Evolutionary conservation across 2,113 vertebrate genomes (phyloP).

Genomic region (Ifrita kowaldi): DNA sequence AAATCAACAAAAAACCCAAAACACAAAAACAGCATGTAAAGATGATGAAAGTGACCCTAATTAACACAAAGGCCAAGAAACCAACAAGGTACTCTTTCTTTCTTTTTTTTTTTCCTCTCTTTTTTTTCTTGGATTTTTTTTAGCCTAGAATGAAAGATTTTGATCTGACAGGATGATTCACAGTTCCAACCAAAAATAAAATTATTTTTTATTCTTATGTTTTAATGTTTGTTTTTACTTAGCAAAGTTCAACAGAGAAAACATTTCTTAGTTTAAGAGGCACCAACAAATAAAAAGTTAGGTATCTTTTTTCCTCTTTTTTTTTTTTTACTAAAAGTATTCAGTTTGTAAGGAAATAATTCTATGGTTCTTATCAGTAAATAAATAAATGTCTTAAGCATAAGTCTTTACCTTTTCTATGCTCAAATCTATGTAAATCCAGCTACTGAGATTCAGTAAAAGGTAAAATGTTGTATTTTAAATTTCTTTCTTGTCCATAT

Average conservation of each 20-base stretch:
- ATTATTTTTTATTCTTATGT: background rate
- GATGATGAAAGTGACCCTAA: conserved; percentile 51
- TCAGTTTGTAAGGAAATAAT: background rate
- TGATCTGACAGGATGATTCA: background rate
- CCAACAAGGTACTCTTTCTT: background rate
- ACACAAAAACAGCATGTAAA: background rate
- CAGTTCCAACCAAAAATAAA: background rate
- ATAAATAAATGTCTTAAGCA: background rate
- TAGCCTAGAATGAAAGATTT: background rate
- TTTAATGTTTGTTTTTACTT: background rate
- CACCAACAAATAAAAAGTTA: background rate
- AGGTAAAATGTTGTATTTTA: background rate
- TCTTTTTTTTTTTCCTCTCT: rapidly evolving
- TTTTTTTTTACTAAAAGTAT: rapidly evolving
- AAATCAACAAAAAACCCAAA: background rate
- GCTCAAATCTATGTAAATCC: background rate
- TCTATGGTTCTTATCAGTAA: background rate
- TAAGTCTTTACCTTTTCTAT: background rate
- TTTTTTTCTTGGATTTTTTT: background rate
- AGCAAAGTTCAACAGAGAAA: background rate
- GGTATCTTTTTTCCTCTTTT: rapidly evolving
- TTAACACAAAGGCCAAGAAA: conserved; percentile 37
- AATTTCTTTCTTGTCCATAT: background rate
- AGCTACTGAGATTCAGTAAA: background rate
- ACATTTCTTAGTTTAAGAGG: background rate